These are phyloP conservation scores for Fistularia commersonii DNA, from an alignment of 2,797 vertebrate species.

Conservation along the genomic window DNA sequence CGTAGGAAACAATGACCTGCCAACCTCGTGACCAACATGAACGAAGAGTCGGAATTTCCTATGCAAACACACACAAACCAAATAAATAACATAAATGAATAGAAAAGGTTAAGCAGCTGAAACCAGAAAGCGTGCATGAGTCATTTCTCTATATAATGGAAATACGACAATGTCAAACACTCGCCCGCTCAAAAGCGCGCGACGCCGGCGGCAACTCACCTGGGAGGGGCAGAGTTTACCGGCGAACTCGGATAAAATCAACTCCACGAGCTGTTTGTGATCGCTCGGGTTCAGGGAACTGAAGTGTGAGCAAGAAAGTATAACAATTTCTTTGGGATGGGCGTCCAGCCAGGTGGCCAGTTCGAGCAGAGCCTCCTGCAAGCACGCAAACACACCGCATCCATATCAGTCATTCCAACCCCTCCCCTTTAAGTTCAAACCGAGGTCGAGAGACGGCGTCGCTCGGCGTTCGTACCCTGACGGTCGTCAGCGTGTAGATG, in stretches of 20 bases:
- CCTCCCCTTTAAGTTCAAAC: not conserved
- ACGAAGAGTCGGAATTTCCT: slow-evolving; percentile 79
- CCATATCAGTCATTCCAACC: not conserved
- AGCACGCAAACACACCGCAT: slow-evolving; percentile 3
- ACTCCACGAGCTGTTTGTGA: slow-evolving; percentile 70
- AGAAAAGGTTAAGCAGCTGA: not conserved
- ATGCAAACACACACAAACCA: not conserved
- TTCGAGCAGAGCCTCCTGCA: slow-evolving; percentile 78
- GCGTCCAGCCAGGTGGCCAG: slow-evolving; percentile 77
- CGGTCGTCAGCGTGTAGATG: slow-evolving; percentile 77
- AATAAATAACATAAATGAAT: not conserved
- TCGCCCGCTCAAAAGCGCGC: too few relatives aligned
- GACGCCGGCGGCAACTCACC: slow-evolving; percentile 47
- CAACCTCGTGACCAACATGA: slow-evolving; percentile 79
- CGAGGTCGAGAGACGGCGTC: too few relatives aligned
- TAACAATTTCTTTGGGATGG: slow-evolving; percentile 80
- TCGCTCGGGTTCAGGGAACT: slow-evolving; percentile 68
- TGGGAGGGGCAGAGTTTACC: slow-evolving; percentile 76
- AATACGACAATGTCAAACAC: too few relatives aligned
- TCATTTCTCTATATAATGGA: too few relatives aligned
- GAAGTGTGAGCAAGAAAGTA: slow-evolving; percentile 82
- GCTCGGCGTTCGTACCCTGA: slow-evolving; percentile 70
- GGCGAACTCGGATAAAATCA: slow-evolving; percentile 73
- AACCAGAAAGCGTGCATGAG: too few relatives aligned
- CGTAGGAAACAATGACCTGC: slow-evolving; percentile 85